Evolutionary conservation across 2,797 vertebrate genomes (phyloP).

Genomic region (Ctenosaura bakeri): DNA sequence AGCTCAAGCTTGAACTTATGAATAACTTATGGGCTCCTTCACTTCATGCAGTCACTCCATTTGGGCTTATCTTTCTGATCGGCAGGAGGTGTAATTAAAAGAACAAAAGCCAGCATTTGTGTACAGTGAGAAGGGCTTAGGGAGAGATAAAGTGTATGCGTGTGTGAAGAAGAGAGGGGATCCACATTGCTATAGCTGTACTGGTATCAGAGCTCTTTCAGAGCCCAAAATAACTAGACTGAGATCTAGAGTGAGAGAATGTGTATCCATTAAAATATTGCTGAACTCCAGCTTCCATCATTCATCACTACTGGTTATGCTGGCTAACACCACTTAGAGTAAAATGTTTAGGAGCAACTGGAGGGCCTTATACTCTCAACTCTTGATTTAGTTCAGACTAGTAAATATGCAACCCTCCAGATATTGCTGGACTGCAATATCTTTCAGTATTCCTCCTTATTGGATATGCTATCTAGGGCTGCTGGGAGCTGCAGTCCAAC

Average conservation of each 20-base stretch:
- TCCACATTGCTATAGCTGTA: neutral
- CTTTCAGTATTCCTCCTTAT: neutral
- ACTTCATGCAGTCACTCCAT: slow-evolving; percentile 65
- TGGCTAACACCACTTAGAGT: neutral
- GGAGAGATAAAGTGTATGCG: neutral
- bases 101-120: slow-evolving; percentile 47
- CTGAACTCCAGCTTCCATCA: neutral
- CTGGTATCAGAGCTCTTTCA: neutral
- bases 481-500: neutral
- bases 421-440: neutral
- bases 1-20: slow-evolving; percentile 73
- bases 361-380: no score
- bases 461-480: neutral
- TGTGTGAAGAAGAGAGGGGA: neutral
- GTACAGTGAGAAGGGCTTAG: neutral
- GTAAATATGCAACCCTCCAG: neutral
- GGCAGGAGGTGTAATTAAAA: slow-evolving; percentile 73
- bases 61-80: slow-evolving; percentile 74
- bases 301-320: neutral
- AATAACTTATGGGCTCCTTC: slow-evolving; percentile 78
- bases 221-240: neutral
- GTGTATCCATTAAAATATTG: neutral
- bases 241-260: no score
- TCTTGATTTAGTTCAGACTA: no score
- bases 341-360: no score